Evolutionary conservation across 1,140 invertebrate genomes (phyloP).

Genomic region (Zaprionus taronus): DNA sequence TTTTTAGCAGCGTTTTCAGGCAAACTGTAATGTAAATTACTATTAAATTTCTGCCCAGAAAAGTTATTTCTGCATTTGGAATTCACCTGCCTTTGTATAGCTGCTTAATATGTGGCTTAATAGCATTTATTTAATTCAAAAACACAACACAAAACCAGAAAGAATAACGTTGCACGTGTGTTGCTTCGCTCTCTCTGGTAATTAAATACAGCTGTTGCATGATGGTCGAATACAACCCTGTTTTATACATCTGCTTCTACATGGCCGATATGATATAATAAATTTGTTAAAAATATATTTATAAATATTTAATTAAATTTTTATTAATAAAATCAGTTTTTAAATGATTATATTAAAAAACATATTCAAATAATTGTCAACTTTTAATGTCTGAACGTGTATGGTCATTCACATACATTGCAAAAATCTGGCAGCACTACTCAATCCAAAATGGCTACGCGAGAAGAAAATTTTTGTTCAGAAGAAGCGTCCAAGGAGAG

Average conservation of each 20-base stretch:
- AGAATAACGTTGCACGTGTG: slow-evolving; percentile 50
- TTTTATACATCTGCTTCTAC: not conserved
- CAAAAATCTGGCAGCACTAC: slow-evolving; percentile 38
- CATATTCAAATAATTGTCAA: not conserved
- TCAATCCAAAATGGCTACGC: slow-evolving; percentile 73
- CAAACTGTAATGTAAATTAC: slow-evolving; percentile 29
- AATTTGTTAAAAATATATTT: not conserved
- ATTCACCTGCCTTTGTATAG: slow-evolving; percentile 74
- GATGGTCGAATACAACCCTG: slow-evolving; percentile 20
- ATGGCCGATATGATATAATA: not conserved
- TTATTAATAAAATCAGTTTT: not conserved
- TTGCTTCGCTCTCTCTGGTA: slow-evolving; percentile 11
- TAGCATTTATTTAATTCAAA: slow-evolving; percentile 48
- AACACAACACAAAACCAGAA: slow-evolving; percentile 1
- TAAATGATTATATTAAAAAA: no score
- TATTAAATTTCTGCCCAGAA: not conserved
- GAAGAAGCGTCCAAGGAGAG: slow-evolving; percentile 73
- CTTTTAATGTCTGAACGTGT: slow-evolving; percentile 21
- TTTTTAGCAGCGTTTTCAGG: slow-evolving; percentile 31
- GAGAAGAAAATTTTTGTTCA: slow-evolving; percentile 67
- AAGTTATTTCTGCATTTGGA: not conserved
- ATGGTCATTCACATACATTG: not conserved
- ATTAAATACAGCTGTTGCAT: slow-evolving; percentile 43
- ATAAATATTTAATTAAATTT: not conserved
- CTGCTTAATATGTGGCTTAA: slow-evolving; percentile 34